Evolutionary conservation across 2,888 invertebrate genomes (phyloP), one percentile per base, ranked within the genome.

Genomic region (Plebejus argus): DNA sequence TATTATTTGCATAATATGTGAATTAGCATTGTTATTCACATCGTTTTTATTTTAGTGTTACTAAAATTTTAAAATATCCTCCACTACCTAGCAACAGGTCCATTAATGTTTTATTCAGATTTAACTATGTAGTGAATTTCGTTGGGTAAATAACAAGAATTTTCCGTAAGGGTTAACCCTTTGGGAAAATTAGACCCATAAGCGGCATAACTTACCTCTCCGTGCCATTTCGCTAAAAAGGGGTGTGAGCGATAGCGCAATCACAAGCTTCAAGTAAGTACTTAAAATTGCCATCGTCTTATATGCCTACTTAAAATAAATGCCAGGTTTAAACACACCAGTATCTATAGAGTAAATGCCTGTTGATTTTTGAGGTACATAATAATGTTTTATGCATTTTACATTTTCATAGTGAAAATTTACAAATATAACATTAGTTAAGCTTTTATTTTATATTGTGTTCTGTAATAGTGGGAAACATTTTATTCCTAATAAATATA

Each of bases 261-360:
- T 28, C 66, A 66, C 66, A 28, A 33, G 66, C 66, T 66, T 15
- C 33, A 28, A 28, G 28, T 66, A 28, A 28, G 28, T 66, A 15
- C 28, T 66, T 66, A 66, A 66, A 66, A 28, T 66, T 66, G 28
- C 6, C 15, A 88, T 23, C 61, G 23, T 61, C 20, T 23, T 61
- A 61, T 61, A 61, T 20, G 12, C 23, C 61, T 23, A 61, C 61
- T 23, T 61, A 61, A 12, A 61, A 61, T 61, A 61, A 23, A 61
- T 23, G 61, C 1, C 10, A 23, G 10, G 61, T 23, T 61, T 18
- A 53, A 53, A 18, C 53, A 53, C 53, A 18, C 45, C 10, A 45
- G 45, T 3, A 12, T 45, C 2, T 18, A 53, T 18, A 53, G 18
- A 53, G 18, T 53, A 0, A 39, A 39, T 39, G 2, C 6, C 3